Evolutionary conservation across 2,113 vertebrate species (phyloP).

Genomic region (Coptodon bakossiorum): DNA sequence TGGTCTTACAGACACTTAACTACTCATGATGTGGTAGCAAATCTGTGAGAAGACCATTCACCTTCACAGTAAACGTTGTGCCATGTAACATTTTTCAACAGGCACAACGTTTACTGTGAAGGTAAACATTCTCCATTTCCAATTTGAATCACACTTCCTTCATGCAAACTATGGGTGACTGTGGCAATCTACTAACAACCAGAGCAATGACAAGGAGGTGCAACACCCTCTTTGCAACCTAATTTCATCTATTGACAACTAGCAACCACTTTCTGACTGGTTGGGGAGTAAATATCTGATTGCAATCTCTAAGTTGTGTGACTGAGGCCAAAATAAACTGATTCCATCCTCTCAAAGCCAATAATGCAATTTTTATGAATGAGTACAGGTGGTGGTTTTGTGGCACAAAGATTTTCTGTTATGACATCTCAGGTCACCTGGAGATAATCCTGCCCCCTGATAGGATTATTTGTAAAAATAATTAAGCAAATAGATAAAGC

Average conservation of each 20-base stretch:
- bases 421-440: background rate
- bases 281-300: background rate
- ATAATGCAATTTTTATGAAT: background rate
- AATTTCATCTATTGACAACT: background rate
- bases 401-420: background rate
- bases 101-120: background rate
- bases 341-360: background rate
- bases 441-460: background rate
- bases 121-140: background rate
- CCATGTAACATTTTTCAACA: background rate
- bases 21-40: background rate
- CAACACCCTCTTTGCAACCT: background rate
- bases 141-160: background rate
- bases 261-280: background rate
- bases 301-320: background rate
- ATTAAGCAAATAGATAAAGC: background rate
- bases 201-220: background rate
- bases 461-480: background rate
- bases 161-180: background rate
- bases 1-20: background rate
- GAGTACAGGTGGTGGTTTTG: background rate
- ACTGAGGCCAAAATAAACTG: background rate
- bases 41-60: background rate
- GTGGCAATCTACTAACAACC: background rate
- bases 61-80: background rate